A percentile compares a stretch with the other conserved stretches of the same genome.
phyloP scores from a whole-genome alignment of 2,888 invertebrate species.

The Sturmia bella region DNA sequence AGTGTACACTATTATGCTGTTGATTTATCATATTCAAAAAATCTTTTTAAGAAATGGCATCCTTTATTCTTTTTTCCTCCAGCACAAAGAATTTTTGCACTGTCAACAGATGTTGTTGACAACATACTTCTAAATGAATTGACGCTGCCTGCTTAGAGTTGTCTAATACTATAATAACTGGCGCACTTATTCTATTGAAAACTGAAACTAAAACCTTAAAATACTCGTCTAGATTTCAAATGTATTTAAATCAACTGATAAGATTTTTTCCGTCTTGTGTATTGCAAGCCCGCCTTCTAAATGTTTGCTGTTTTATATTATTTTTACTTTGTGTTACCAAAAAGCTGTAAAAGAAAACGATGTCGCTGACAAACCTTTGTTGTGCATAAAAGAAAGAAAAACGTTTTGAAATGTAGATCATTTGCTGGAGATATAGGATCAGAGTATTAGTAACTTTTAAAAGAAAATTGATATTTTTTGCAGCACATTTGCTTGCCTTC shows the following conservation, averaged over 20 bases:
- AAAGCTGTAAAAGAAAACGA: not conserved
- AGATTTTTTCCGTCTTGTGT: constrained; percentile 47
- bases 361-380: constrained; percentile 53
- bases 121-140: constrained; percentile 44
- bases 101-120: constrained; percentile 69
- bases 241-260: constrained; percentile 67
- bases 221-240: constrained; percentile 68
- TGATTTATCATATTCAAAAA: constrained; percentile 63
- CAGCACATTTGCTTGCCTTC: constrained; percentile 27
- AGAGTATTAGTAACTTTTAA: constrained; percentile 66
- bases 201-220: constrained; percentile 61
- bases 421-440: constrained; percentile 67
- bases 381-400: constrained; percentile 17
- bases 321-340: constrained; percentile 6
- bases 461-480: constrained; percentile 69
- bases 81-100: constrained; percentile 43
- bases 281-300: constrained; percentile 67
- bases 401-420: constrained; percentile 67
- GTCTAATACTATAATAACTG: constrained; percentile 55
- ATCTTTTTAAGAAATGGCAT: constrained; percentile 53
- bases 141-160: constrained; percentile 38
- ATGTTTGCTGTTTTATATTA: constrained; percentile 40
- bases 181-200: constrained; percentile 69
- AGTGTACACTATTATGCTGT: constrained; percentile 39
- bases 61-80: constrained; percentile 30